Percentiles rank a stretch among this genome's conserved stretches.
phyloP scores from a whole-genome alignment of 2,113 vertebrate species.

The Paracanthobrama guichenoti region DNA sequence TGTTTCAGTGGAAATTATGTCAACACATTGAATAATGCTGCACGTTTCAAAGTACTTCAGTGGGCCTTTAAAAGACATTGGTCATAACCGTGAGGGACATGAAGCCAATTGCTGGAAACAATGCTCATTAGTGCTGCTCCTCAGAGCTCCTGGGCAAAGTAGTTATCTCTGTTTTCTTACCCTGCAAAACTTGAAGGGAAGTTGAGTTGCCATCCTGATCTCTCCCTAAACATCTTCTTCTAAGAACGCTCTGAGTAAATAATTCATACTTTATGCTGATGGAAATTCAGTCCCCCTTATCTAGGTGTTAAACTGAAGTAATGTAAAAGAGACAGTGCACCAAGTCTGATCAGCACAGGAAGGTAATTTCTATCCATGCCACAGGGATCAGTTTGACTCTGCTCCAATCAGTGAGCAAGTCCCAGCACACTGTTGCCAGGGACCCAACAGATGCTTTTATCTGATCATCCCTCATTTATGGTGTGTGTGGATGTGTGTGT shows the following conservation, averaged over 20 bases:
- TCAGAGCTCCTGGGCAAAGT: background rate
- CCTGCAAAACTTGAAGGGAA: background rate
- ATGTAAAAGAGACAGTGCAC: background rate
- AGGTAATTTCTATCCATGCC: background rate
- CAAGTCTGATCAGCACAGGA: background rate
- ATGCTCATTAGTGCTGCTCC: background rate
- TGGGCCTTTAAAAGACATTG: background rate
- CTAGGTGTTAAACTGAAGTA: background rate
- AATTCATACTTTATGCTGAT: conserved; percentile 13
- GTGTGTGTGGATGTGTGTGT: background rate
- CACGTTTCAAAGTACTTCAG: too few relatives aligned
- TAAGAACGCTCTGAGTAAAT: background rate
- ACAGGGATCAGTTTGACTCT: background rate
- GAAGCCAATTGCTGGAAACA: background rate
- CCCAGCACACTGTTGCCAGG: conserved; percentile 13
- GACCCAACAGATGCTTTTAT: conserved; percentile 24
- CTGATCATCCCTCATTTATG: conserved; percentile 17
- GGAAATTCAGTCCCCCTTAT: background rate
- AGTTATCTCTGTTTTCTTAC: background rate
- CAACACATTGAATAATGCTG: too few relatives aligned
- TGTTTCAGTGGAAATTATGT: too few relatives aligned
- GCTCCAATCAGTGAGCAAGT: background rate
- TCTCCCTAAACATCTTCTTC: background rate
- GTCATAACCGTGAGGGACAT: conserved; percentile 7
- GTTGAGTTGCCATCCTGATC: conserved; percentile 1